Evolutionary conservation across 2,113 vertebrate species (phyloP), one percentile per base, ranked within the genome.

Genomic region (Carlito syrichta): DNA sequence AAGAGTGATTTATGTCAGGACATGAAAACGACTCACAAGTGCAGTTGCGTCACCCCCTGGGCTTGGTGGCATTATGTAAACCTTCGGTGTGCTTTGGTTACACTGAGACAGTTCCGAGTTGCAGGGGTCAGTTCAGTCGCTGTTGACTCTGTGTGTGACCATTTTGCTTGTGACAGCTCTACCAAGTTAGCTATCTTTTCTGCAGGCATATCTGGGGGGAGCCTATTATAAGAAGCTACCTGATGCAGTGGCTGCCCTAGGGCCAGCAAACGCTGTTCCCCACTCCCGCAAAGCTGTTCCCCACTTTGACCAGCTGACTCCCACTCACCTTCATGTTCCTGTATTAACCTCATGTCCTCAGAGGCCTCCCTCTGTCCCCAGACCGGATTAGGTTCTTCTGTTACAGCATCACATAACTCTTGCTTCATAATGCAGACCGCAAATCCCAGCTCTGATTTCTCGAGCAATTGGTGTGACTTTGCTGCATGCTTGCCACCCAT

Each of bases 401-500:
- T 5, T 56, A 8, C 0, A 50, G 19, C 4, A 0, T 17, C 62
- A 4, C 10, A 14, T 25, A 27, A 17, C n/a, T 56, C 50, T 50
- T n/a, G 68, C 69, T 50, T 30, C 20, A 14, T 40, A 38, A 2
- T 63, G 50, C 76, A 30, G 27, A 25, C 17, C 11, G 0, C 32
- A n/a, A n/a, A n/a, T n/a, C n/a, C n/a, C n/a, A 69, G 32, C 35
- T 62, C 63, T 38, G 3, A 60, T 43, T 27, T 74, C 82, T 40
- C 30, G 22, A 6, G 43, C 0, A 9, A 8, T 23, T 23, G 1
- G 0, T 79, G 27, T 56, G 4, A 38, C 1, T 3, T 25, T 27
- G 10, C 23, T 3, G 16, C 0, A 5, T 22, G 14, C 17, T 20
- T 16, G 10, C 38, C 48, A n/a, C 38, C n/a, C 35, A 32, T 74